Conservation (phyloP, 1,140 invertebrate genomes). For the Drosophila orosa region DNA sequence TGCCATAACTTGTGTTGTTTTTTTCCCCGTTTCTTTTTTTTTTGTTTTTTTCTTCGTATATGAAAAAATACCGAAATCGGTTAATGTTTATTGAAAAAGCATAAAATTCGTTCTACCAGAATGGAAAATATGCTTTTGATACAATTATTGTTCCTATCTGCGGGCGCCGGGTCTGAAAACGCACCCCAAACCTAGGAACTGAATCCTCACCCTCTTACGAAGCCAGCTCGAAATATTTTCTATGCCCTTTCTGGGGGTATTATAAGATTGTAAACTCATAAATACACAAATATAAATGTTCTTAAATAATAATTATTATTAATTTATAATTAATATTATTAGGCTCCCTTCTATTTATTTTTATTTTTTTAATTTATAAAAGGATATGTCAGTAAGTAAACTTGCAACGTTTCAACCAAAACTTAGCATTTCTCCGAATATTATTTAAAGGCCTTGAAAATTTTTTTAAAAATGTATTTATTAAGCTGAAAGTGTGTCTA, state of each 20-base stretch:
- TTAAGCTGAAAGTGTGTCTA: not conserved
- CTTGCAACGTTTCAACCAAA: not conserved
- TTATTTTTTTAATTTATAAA: not conserved
- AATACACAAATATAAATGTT: not conserved
- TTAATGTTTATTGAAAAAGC: conserved; percentile 84
- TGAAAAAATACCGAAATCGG: conserved; percentile 84
- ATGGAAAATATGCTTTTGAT: conserved; percentile 84
- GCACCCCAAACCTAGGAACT: conserved; percentile 54
- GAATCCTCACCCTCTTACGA: conserved; percentile 48
- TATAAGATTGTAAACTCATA: not conserved
- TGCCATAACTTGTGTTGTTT: conserved; percentile 28
- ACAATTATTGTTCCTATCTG: conserved; percentile 83
- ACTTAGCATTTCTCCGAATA: not conserved
- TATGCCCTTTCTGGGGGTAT: conserved; percentile 6
- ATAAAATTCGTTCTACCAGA: conserved; percentile 85
- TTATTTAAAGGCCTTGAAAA: not conserved
- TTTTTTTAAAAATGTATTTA: not conserved
- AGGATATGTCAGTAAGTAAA: not conserved
- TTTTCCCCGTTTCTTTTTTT: conserved; percentile 11
- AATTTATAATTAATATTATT: not conserved
- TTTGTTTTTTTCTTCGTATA: conserved; percentile 48
- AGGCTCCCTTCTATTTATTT: not conserved
- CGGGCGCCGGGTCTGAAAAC: conserved; percentile 61
- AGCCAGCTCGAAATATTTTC: conserved; percentile 33
- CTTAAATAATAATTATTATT: not conserved